Conservation (phyloP, 2,797 vertebrate species). For the Coregonus sp. region DNA sequence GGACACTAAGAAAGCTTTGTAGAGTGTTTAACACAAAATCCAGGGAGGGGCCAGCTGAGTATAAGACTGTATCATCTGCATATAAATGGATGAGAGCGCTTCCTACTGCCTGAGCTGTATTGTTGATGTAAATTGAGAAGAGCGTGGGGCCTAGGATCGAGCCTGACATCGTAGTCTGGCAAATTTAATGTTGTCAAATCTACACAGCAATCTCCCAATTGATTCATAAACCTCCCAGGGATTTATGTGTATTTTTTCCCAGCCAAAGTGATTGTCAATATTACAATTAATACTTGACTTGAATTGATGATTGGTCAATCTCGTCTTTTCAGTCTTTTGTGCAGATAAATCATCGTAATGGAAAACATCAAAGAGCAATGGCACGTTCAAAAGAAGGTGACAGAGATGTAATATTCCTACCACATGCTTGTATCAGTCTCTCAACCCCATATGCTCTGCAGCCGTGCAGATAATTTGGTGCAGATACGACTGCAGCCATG, state of each 20-base stretch:
- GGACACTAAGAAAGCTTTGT: too few species aligned
- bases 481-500: constrained; percentile 57
- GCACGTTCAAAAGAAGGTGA: constrained; percentile 59
- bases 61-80: too few species aligned
- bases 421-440: constrained; percentile 70
- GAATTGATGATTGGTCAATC: background rate
- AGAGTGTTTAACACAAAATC: too few species aligned
- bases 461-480: constrained; percentile 66
- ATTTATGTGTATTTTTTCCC: background rate
- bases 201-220: background rate
- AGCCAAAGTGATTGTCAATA: background rate
- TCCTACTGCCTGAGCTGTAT: too few species aligned
- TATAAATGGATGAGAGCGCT: too few species aligned
- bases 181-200: background rate
- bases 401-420: constrained; percentile 61
- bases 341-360: constrained; percentile 35
- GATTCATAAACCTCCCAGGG: background rate
- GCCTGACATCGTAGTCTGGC: background rate
- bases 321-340: constrained; percentile 18
- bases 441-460: constrained; percentile 67
- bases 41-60: too few species aligned
- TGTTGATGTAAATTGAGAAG: too few species aligned
- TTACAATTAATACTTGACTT: background rate
- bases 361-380: constrained; percentile 43
- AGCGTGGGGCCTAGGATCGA: too few species aligned